Evolutionary conservation across 1,140 invertebrate genomes (phyloP), one percentile per base, ranked within the genome.

Genomic region (Yoshiicerus persimilis): DNA sequence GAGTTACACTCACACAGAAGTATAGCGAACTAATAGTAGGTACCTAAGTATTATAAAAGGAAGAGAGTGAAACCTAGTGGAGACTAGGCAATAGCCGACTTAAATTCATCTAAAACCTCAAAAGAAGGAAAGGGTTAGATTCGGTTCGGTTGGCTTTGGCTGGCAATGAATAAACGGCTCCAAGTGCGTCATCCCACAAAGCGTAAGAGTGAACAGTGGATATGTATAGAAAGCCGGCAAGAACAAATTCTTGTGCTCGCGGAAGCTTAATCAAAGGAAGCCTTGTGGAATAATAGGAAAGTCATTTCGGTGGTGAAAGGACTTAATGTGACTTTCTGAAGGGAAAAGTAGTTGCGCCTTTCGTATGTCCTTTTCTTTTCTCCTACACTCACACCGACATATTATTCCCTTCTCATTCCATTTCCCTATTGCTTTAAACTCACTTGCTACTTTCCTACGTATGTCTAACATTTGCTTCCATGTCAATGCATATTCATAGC

Each of bases 201-300:
- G 34, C 38, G 75, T 36, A 32, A n/a, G 9, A 34, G 75, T 4
- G 75, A 80, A 38, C 32, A 36, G 30, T 80, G 34, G 32, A 32
- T 36, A 80, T 77, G 13, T 56, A 75, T 16, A 62, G 86, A 39
- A 87, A 87, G 75, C 77, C n/a, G 87, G 80, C 32, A 23, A 38
- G 32, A 80, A 32, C 32, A 80, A 64, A 84, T 88, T 84, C 84
- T 88, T 87, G 23, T 27, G 39, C 75, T 39, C 87, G 84, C 70
- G 87, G 70, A 88, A 86, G 87, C 87, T 88, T 88, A 88, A 88
- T 88, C 87, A 88, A 80, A 88, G 39, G 87, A 88, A 86, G 87
- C 87, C 87, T 88, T 88, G 87, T 86, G 87, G 87, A 88, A 88
- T 88, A 88, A 88, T 88, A 88, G 80, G 56, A 88, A 86, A 88